Percentiles rank a stretch among this genome's conserved stretches.
Conservation (phyloP, 2,888 invertebrate species). For the Spisula subtruncata region DNA sequence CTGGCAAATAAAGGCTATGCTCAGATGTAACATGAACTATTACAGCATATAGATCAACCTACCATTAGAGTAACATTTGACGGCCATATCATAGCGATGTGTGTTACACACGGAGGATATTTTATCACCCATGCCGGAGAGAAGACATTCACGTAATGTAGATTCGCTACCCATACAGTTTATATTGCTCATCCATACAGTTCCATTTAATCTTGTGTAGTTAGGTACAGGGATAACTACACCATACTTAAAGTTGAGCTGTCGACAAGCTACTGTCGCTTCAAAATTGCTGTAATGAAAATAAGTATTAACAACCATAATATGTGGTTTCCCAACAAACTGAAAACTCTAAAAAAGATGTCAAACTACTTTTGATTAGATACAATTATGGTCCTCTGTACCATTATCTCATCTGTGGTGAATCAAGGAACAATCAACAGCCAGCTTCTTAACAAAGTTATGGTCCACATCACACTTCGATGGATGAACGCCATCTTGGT, state of each 20-base stretch:
- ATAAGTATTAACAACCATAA: too few relatives aligned
- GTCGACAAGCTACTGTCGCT: conserved; percentile 81
- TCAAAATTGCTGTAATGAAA: conserved; percentile 60
- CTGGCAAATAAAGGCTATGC: too few relatives aligned
- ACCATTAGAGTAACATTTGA: conserved; percentile 80
- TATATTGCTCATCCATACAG: conserved; percentile 82
- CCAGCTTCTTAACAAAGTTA: too few relatives aligned
- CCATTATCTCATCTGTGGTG: too few relatives aligned
- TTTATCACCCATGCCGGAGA: conserved; percentile 71
- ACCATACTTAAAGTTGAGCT: conserved; percentile 78
- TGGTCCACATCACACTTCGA: too few relatives aligned
- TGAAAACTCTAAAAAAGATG: too few relatives aligned
- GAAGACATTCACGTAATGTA: conserved; percentile 72
- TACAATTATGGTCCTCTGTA: too few relatives aligned
- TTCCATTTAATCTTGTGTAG: conserved; percentile 69
- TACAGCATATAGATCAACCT: conserved; percentile 32
- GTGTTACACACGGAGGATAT: conserved; percentile 58
- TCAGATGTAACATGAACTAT: too few relatives aligned
- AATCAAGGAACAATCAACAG: too few relatives aligned
- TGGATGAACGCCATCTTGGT: too few relatives aligned
- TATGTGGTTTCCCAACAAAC: too few relatives aligned
- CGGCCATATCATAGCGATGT: conserved; percentile 73
- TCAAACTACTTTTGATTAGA: too few relatives aligned
- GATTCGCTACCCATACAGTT: conserved; percentile 88
- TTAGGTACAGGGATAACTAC: conserved; percentile 57